phyloP scores from a whole-genome alignment of 2,797 vertebrate genomes.

The Bufotes viridis region DNA sequence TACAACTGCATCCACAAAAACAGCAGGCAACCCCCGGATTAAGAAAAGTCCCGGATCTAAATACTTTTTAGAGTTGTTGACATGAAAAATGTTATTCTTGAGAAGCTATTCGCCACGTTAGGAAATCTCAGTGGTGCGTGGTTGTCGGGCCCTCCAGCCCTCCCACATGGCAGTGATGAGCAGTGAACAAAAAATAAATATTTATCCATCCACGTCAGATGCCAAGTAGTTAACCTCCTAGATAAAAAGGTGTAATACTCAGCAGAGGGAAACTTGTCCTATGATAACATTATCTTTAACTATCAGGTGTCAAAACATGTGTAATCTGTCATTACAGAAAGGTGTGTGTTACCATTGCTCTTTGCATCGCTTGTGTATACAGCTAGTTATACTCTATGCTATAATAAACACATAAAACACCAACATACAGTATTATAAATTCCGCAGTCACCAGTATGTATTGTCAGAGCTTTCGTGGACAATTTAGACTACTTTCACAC shows the following conservation, averaged over 20 bases:
- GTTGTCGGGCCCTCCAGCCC: neutral
- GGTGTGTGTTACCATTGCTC: slow-evolving; percentile 1
- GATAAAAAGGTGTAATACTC: slow-evolving; percentile 47
- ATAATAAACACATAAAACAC: neutral
- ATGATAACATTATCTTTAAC: slow-evolving; percentile 51
- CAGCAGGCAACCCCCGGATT: neutral
- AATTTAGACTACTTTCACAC: neutral
- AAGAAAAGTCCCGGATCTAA: too few species aligned
- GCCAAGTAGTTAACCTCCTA: slow-evolving; percentile 51
- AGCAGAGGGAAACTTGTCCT: slow-evolving; percentile 39
- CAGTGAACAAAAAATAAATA: slow-evolving; percentile 55
- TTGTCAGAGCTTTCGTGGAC: neutral
- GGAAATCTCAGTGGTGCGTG: slow-evolving; percentile 22
- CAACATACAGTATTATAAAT: neutral
- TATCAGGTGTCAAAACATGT: slow-evolving; percentile 50
- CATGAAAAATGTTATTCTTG: slow-evolving; percentile 28
- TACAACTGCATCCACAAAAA: neutral
- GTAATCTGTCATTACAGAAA: slow-evolving; percentile 34
- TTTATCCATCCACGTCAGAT: slow-evolving; percentile 47
- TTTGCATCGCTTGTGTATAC: neutral
- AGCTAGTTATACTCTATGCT: neutral
- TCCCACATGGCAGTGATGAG: slow-evolving; percentile 52
- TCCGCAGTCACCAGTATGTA: neutral
- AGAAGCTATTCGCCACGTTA: slow-evolving; percentile 43
- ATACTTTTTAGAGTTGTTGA: slow-evolving; percentile 20